Conservation (phyloP, 2,113 vertebrate species). For the Festucalex cinctus region DNA sequence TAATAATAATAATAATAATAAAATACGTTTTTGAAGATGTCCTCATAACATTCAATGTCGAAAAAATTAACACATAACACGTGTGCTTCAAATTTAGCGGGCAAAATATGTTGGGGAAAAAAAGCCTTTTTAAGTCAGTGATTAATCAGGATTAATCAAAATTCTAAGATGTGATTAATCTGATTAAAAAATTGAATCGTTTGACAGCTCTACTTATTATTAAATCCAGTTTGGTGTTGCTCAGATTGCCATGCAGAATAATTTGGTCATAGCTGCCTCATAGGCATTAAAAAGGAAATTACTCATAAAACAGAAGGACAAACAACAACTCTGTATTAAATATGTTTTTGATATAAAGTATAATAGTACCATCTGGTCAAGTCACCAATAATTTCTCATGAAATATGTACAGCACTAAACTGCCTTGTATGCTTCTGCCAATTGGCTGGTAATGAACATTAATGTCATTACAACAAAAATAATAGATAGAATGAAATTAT, state of each 20-base stretch:
- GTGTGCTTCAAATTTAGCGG: too few species aligned
- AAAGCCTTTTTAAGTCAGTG: too few species aligned
- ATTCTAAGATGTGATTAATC: too few species aligned
- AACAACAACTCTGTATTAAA: background rate
- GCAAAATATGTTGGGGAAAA: too few species aligned
- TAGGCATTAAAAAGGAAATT: too few species aligned
- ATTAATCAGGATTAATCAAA: too few species aligned
- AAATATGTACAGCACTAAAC: background rate
- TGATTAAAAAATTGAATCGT: too few species aligned
- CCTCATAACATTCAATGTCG: too few species aligned
- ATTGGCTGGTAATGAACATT: conserved; percentile 2
- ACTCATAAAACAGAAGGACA: background rate
- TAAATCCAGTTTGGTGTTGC: background rate
- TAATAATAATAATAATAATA: too few species aligned
- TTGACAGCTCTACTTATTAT: too few species aligned
- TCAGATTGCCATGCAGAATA: background rate
- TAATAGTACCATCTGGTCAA: background rate
- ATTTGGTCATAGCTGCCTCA: background rate
- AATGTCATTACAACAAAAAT: conserved; percentile 17
- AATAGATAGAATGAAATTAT: conserved; percentile 29
- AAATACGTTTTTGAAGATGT: too few species aligned
- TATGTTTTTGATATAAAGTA: background rate
- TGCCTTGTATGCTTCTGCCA: background rate
- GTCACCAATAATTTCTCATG: background rate
- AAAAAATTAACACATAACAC: too few species aligned